phyloP scores from a whole-genome alignment of 2,797 vertebrate genomes.

The Malacoctenus gilli region DNA sequence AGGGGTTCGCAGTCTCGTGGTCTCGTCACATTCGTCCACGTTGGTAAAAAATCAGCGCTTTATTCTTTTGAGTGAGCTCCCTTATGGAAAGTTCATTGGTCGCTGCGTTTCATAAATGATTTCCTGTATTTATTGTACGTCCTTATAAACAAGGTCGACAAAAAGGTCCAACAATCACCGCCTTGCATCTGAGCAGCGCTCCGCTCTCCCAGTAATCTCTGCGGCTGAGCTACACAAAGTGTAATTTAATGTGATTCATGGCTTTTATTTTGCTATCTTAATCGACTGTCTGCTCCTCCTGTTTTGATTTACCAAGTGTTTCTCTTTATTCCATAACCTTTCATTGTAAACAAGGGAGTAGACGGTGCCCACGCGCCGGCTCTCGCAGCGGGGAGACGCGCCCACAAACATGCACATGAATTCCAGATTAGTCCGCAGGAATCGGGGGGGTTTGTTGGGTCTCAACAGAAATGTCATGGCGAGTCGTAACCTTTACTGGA shows the following conservation, averaged over 20 bases:
- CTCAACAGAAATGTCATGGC: constrained; percentile 83
- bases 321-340: constrained; percentile 49
- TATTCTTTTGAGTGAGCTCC: background rate
- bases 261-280: constrained; percentile 45
- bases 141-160: constrained; percentile 36
- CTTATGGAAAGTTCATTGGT: background rate
- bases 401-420: constrained; percentile 41
- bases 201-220: constrained; percentile 19
- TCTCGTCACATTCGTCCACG: no score
- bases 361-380: background rate
- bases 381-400: constrained; percentile 13
- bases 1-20: no score
- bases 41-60: no score
- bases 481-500: constrained; percentile 82
- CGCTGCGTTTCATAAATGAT: constrained; percentile 18
- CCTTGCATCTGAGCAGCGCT: constrained; percentile 18
- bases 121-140: constrained; percentile 12
- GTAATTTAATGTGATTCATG: constrained; percentile 56
- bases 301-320: constrained; percentile 55
- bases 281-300: constrained; percentile 38
- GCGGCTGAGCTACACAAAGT: constrained; percentile 33
- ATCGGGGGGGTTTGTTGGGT: constrained; percentile 70
- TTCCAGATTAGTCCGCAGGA: constrained; percentile 66
- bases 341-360: constrained; percentile 44
- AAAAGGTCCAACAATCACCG: constrained; percentile 21